Evolutionary conservation across 2,113 vertebrate genomes (phyloP), one percentile per base, ranked within the genome.

Genomic region (Limanda limanda): DNA sequence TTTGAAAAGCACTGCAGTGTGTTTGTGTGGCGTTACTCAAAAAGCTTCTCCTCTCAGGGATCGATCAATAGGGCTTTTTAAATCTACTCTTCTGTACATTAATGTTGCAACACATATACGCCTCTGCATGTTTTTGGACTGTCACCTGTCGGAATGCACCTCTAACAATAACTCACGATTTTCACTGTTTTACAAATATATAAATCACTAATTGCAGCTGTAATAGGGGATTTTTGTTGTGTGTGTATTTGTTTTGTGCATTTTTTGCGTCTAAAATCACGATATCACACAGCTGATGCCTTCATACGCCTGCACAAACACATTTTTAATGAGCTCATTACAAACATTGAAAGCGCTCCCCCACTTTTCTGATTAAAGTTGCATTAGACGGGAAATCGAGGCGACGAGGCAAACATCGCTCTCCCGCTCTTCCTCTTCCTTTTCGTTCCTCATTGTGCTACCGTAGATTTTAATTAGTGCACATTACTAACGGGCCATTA

Each of bases 101-200:
- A 9, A 14, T 59, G 8, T 63, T 40, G 47, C 47, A 57, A 48
- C 0, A 71, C 8, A 40, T 9, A 14, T 69, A 47, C 47, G 42
- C 25, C 76, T 81, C n/a, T 73, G 63, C 40, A 35, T 68, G 64
- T 64, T 82, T 63, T 74, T 66, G 55, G 47, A 45, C 64, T 37
- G 5, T 88, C 86, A 90, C 89, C 88, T 91, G 90, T 91, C 73
- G 82, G 89, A 89, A 85, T 88, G 86, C 56, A 60, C 67, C 52
- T 54, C 27, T 52, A 35, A 31, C 63, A 60, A 13, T 83, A 71
- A 83, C 86, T 37, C 78, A 82, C 69, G 63, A 63, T 17, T 58
- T 31, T 56, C 7, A 13, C 67, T 24, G 71, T 71, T 81, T 74
- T 42, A 18, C 27, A 65, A 47, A 9, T 12, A 35, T 11, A 24